phyloP scores from a whole-genome alignment of 2,888 invertebrate species.

The Ennomos quercinarius region DNA sequence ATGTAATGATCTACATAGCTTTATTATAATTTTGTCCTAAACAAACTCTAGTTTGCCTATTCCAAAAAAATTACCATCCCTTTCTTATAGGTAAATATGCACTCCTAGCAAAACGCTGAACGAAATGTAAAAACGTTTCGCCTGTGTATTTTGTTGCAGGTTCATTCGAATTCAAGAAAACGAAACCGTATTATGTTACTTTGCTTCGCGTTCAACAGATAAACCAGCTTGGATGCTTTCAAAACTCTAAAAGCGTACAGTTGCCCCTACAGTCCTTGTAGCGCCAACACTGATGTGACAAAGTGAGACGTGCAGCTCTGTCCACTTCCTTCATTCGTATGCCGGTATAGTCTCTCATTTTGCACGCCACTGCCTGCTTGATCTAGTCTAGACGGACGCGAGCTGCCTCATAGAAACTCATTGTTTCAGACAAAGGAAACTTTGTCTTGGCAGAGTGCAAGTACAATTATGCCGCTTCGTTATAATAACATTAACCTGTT shows the following conservation, averaged over 20 bases:
- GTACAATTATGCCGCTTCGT: slow-evolving; percentile 51
- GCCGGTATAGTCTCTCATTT: slow-evolving; percentile 40
- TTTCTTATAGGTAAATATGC: slow-evolving; percentile 5
- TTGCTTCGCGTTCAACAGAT: slow-evolving; percentile 31
- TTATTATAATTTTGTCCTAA: too few species aligned
- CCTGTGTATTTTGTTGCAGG: slow-evolving; percentile 38
- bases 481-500: slow-evolving; percentile 42
- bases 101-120: slow-evolving; percentile 19
- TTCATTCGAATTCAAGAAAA: slow-evolving; percentile 36
- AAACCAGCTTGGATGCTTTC: slow-evolving; percentile 35
- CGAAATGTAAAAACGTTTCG: slow-evolving; percentile 25
- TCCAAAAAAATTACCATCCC: too few species aligned
- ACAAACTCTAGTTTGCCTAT: too few species aligned
- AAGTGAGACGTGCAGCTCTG: slow-evolving; percentile 40
- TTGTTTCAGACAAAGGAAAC: slow-evolving; percentile 59
- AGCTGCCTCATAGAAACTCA: slow-evolving; percentile 53
- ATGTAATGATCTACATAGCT: slow-evolving; percentile 2
- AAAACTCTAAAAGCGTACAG: slow-evolving; percentile 31
- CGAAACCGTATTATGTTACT: slow-evolving; percentile 40
- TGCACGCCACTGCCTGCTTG: slow-evolving; percentile 47
- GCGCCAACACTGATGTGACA: slow-evolving; percentile 42
- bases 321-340: slow-evolving; percentile 53
- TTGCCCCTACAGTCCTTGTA: slow-evolving; percentile 24
- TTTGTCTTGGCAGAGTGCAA: slow-evolving; percentile 44
- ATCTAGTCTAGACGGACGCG: slow-evolving; percentile 47